Evolutionary conservation across 2,888 invertebrate genomes (phyloP), one percentile per base, ranked within the genome.

Genomic region (Hirudinaria manillensis): DNA sequence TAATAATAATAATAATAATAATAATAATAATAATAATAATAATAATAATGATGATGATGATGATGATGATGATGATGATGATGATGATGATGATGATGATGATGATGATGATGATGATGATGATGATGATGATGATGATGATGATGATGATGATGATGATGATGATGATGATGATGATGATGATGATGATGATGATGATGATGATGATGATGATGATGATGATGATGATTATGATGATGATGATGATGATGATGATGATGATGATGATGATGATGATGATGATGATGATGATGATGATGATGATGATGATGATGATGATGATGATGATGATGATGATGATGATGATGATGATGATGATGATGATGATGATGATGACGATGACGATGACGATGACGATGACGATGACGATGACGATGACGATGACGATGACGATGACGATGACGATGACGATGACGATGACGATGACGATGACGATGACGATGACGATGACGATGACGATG

Each of bases 11-110:
- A 27, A 56, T 27, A 27, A 56, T 56, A 27, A 53, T 72, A 53
- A 53, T 53, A 45, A 65, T 16, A 61, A 76, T 45, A 51, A 45
- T 36, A 66, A 76, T 72, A 66, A 72, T 65, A 67, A 13, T 68
- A 32, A 70, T 61, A 29, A 61, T 61, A 7, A 61, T 53, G 13
- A 21, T 21, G 53, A 53, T 53, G 70, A 36, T n/a, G 38, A 70
- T 21, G 70, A 45, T 10, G 10, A 70, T 21, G 38, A 51, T 70
- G 10, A 34, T n/a, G 19, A 61, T 4, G 16, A 16, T 29, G 19
- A 61, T 1, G 21, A 61, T 21, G 53, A 61, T 1, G 19, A 61
- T 29, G 19, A 16, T 29, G 19, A 61, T n/a, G 19, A 61, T 4
- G 16, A 16, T 29, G 19, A 61, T 1, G 21, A 61, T 21, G 53